These are phyloP conservation scores for Patella vulgata DNA, from an alignment of 1,140 invertebrate genomes.

Conservation along the genomic window DNA sequence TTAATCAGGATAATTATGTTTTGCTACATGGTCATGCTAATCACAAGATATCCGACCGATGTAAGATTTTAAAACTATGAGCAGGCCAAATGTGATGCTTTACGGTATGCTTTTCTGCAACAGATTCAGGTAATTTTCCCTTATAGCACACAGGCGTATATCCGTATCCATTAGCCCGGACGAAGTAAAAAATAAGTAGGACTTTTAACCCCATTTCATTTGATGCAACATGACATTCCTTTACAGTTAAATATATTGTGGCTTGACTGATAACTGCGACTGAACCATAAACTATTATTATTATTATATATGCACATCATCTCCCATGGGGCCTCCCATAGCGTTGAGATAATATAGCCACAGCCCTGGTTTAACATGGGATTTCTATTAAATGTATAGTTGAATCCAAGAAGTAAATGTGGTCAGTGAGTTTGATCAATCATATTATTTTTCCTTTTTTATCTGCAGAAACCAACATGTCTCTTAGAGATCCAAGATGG, in stretches of 20 bases:
- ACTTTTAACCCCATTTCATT: no score
- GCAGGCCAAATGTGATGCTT: neutral
- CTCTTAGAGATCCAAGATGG: slow-evolving; percentile 70
- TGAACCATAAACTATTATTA: no score
- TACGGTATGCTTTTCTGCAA: neutral
- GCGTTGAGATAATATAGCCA: no score
- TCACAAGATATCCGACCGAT: neutral
- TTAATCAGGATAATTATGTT: neutral
- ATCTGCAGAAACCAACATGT: slow-evolving; percentile 33
- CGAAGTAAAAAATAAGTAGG: neutral
- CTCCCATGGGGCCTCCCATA: no score
- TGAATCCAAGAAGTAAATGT: neutral
- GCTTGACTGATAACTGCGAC: no score
- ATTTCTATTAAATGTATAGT: no score
- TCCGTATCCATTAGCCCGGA: neutral
- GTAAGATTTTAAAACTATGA: neutral
- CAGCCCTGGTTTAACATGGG: no score
- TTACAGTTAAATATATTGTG: no score
- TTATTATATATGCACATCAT: no score
- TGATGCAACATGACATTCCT: no score
- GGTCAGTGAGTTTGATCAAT: neutral
- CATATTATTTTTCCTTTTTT: neutral
- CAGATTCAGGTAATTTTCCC: neutral
- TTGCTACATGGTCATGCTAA: neutral
- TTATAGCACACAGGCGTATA: neutral